Evolutionary conservation across 2,113 vertebrate genomes (phyloP).

Genomic region (Saguinus imperator): DNA sequence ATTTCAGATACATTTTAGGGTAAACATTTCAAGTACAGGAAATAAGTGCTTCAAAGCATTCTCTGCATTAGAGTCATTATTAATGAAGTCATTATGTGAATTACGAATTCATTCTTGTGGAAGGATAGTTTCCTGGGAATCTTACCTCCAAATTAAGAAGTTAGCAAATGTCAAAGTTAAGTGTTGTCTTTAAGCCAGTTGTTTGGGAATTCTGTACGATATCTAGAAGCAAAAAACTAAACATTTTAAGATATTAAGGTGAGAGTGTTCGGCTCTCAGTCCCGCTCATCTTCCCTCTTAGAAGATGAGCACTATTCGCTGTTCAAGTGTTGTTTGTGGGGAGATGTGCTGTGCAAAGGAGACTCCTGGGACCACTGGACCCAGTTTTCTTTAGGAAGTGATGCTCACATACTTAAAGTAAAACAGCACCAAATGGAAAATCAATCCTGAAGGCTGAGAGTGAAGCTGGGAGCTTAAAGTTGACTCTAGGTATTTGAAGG

Average conservation of each 20-base stretch:
- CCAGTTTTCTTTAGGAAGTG: slow-evolving; percentile 43
- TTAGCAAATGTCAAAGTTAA: not conserved
- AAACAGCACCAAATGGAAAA: slow-evolving; percentile 18
- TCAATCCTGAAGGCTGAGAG: not conserved
- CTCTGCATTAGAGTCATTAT: not conserved
- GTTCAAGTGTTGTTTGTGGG: not conserved
- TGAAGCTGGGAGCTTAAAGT: not conserved
- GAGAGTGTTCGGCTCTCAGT: not conserved
- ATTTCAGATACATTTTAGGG: not conserved
- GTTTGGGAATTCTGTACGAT: not conserved
- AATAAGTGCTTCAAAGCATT: not conserved
- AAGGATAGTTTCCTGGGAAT: slow-evolving; percentile 9
- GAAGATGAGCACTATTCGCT: not conserved
- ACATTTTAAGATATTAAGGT: not conserved
- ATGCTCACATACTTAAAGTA: not conserved
- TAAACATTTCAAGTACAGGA: not conserved
- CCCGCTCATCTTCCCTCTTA: not conserved
- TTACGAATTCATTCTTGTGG: not conserved
- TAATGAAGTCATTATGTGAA: not conserved
- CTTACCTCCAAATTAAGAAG: not conserved
- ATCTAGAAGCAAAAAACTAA: slow-evolving; percentile 13
- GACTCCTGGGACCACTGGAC: not conserved
- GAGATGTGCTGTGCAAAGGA: not conserved
- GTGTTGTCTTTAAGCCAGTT: not conserved
- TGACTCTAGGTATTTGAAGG: not conserved